Conservation (phyloP, 1,140 invertebrate species). For the Antheraea pernyi region DNA sequence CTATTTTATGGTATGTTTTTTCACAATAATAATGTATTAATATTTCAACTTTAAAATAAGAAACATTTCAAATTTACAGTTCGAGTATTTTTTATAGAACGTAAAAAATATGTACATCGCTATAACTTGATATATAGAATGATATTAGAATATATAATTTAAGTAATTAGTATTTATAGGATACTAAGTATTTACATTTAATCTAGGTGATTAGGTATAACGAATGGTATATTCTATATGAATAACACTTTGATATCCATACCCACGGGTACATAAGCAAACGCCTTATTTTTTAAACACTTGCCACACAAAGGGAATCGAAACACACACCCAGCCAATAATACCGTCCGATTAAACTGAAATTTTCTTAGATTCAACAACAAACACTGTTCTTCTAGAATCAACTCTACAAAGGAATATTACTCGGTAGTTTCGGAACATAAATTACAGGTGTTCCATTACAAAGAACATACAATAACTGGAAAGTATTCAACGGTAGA, state of each 20-base stretch:
- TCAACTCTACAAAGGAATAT: background rate
- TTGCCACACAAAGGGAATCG: background rate
- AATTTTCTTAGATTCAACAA: background rate
- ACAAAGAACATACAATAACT: slow-evolving; percentile 19
- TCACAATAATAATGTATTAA: too few relatives aligned
- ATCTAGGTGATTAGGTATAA: too few relatives aligned
- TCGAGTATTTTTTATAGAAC: too few relatives aligned
- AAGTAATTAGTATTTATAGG: too few relatives aligned
- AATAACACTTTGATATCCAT: background rate
- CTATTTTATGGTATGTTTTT: too few relatives aligned
- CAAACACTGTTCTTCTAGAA: background rate
- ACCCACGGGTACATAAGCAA: background rate
- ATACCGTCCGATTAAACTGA: background rate
- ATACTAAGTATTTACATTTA: too few relatives aligned
- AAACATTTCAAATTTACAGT: too few relatives aligned
- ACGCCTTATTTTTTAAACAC: background rate
- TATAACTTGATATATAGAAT: too few relatives aligned
- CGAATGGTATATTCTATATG: too few relatives aligned
- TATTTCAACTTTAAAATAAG: too few relatives aligned
- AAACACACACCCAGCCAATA: background rate
- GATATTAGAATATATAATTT: too few relatives aligned
- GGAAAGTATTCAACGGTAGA: slow-evolving; percentile 40
- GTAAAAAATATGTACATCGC: too few relatives aligned
- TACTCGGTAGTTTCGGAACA: background rate
- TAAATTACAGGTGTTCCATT: slow-evolving; percentile 5